These are phyloP conservation scores for Albula goreensis DNA, from an alignment of 2,113 vertebrate genomes.

Conservation along the genomic window DNA sequence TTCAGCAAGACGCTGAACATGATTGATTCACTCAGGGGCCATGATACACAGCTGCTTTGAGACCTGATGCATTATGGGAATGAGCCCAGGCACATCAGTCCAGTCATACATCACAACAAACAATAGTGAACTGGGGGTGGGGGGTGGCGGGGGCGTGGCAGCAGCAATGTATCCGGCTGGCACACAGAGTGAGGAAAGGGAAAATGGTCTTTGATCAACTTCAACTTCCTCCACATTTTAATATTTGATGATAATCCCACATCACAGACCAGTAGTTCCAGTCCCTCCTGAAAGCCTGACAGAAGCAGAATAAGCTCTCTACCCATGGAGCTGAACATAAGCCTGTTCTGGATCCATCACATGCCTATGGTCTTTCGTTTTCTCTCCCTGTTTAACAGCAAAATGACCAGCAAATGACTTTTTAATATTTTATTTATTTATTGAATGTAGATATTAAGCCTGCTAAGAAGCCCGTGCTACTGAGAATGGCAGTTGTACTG, in stretches of 20 bases:
- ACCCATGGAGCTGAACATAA: not conserved
- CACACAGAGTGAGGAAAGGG: too few species aligned
- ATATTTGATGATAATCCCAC: not conserved
- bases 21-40: constrained; percentile 32
- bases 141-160: too few species aligned
- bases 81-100: not conserved
- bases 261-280: not conserved
- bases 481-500: not conserved
- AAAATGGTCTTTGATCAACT: too few species aligned
- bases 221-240: not conserved
- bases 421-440: too few species aligned
- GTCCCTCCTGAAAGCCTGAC: not conserved
- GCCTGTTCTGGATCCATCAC: not conserved
- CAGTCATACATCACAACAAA: constrained; percentile 35
- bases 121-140: not conserved
- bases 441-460: too few species aligned
- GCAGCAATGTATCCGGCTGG: too few species aligned
- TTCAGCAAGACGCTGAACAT: constrained; percentile 22
- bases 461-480: not conserved
- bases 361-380: not conserved
- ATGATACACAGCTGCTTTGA: constrained; percentile 5
- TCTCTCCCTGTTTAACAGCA: not conserved
- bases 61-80: constrained; percentile 33
- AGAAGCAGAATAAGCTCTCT: too few species aligned
- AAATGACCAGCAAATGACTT: not conserved